Evolutionary conservation across 2,888 invertebrate genomes (phyloP), one percentile per base, ranked within the genome.

Genomic region (Neocrepidodera transversa): DNA sequence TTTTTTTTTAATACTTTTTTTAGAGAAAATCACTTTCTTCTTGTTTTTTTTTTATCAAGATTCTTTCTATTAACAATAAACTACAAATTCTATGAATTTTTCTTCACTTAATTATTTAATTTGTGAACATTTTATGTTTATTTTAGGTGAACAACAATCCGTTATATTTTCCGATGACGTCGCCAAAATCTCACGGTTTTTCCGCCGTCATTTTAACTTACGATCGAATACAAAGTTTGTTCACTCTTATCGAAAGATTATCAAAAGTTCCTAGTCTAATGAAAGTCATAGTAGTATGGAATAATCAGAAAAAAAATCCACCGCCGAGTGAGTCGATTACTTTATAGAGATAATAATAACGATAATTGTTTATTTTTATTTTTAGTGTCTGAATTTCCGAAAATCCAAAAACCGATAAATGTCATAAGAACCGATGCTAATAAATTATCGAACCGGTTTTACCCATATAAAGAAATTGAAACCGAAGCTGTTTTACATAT

Each of bases 181-280:
- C 94, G 1, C 88, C 93, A 0, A 91, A 91, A 74, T 85, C 89
- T 3, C 88, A 91, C 65, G 97, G 97, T 58, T 97, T 97, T 81
- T 97, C 97, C 1, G 97, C 97, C 16, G 95, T 97, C 67, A 92
- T 97, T 73, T 85, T 97, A 65, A 97, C 96, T 0, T 97, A 94
- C 74, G 96, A 97, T 80, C 85, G 97, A 60, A 85, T 95, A 14
- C 92, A 94, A 67, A 92, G 94, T 76, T 84, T 97, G 48, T 95
- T 93, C 80, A 85, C 89, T 40, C 84, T 97, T 7, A 92, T 97
- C 60, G 86, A 88, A 70, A 91, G 93, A 78, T 82, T 97, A 54
- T 88, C 92, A 2, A 86, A 88, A 70, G 95, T 93, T 52, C 95
- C 95, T 30, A 95, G 95, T 75, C 82, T 97, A 23, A 88, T 91